These are phyloP conservation scores for Drosophila nigromelanica DNA, from an alignment of 1,140 invertebrate genomes.

Conservation along the genomic window DNA sequence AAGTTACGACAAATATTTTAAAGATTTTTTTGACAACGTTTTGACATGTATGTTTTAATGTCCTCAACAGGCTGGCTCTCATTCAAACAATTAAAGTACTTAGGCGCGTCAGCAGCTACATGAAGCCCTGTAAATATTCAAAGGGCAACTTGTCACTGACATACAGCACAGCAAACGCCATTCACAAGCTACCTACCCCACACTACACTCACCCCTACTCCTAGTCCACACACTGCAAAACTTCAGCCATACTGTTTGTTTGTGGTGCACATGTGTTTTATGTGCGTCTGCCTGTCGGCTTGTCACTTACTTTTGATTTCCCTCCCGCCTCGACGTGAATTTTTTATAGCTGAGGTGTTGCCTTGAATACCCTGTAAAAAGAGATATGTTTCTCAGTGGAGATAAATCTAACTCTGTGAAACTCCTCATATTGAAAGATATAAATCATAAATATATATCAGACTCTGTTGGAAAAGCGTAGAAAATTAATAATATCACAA, in stretches of 20 bases:
- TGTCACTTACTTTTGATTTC: conserved; percentile 81
- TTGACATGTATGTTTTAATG: too few species aligned
- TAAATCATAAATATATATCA: too few species aligned
- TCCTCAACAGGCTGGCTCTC: neutral
- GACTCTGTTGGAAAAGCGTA: too few species aligned
- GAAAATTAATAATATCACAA: too few species aligned
- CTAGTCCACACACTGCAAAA: neutral
- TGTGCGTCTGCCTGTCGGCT: conserved; percentile 76
- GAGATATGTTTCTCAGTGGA: too few species aligned
- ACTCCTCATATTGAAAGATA: too few species aligned
- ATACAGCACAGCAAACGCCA: conserved; percentile 14
- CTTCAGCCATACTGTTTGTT: conserved; percentile 60
- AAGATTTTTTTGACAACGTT: too few species aligned
- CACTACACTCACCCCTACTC: conserved; percentile 5
- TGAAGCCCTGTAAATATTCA: conserved; percentile 61
- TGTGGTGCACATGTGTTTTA: conserved; percentile 79
- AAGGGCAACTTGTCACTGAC: conserved; percentile 66
- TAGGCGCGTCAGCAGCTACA: conserved; percentile 42
- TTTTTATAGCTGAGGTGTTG: conserved; percentile 9
- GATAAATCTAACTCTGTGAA: too few species aligned
- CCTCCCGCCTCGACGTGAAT: conserved; percentile 42
- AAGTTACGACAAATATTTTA: too few species aligned
- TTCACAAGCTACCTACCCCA: neutral
- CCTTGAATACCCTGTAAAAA: conserved; percentile 12
- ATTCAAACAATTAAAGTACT: conserved; percentile 68